phyloP scores from a whole-genome alignment of 2,888 invertebrate species.

The Xestia ashworthii region DNA sequence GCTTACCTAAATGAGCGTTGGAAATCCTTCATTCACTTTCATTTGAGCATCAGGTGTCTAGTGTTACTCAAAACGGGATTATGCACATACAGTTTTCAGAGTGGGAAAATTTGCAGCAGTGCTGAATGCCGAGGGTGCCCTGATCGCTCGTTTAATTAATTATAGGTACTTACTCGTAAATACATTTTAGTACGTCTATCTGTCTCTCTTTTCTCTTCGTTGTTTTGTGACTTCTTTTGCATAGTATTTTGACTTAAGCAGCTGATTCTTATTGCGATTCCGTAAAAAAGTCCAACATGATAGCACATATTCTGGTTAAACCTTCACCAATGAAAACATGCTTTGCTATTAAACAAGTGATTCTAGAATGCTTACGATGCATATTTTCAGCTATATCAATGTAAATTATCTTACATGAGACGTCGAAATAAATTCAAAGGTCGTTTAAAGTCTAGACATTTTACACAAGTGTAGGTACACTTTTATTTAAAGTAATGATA shows the following conservation, averaged over 20 bases:
- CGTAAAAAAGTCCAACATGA: too few species aligned
- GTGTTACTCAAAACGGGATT: not conserved
- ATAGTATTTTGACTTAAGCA: not conserved
- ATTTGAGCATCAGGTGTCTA: not conserved
- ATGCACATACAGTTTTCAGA: not conserved
- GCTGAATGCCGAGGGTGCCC: not conserved
- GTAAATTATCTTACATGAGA: not conserved
- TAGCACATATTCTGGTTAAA: too few species aligned
- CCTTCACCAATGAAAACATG: not conserved
- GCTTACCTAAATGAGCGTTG: not conserved
- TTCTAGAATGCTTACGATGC: not conserved
- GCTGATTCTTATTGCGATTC: not conserved
- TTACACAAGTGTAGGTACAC: not conserved
- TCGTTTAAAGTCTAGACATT: constrained; percentile 10
- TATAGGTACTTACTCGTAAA: not conserved
- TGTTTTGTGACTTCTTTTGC: not conserved
- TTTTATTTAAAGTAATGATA: not conserved
- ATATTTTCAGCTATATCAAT: constrained; percentile 6
- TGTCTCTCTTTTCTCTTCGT: not conserved
- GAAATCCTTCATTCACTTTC: not conserved
- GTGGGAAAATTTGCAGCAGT: not conserved
- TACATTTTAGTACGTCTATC: not conserved
- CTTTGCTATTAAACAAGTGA: not conserved
- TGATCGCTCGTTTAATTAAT: not conserved
- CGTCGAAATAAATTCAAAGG: not conserved